Evolutionary conservation across 2,888 invertebrate genomes (phyloP).

Genomic region (Eumerus sabulonum): DNA sequence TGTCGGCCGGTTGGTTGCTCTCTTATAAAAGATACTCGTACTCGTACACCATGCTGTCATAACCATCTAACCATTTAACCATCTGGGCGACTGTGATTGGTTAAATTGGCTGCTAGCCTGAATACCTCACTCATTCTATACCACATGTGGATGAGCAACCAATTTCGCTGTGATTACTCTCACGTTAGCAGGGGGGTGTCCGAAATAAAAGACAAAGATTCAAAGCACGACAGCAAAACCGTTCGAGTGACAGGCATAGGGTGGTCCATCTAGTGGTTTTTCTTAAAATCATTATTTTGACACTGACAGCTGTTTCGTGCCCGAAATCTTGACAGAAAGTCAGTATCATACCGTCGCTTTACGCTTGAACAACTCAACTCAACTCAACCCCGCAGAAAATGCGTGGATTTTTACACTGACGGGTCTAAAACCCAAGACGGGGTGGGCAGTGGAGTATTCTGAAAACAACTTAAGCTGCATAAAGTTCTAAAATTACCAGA

Average conservation of each 20-base stretch:
- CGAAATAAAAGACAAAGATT: conserved; percentile 28
- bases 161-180: conserved; percentile 33
- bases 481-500: too few relatives aligned
- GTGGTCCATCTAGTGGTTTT: too few relatives aligned
- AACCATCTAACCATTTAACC: conserved; percentile 16
- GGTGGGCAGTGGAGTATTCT: too few relatives aligned
- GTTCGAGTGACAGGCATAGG: conserved; percentile 46
- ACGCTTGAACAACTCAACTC: too few relatives aligned
- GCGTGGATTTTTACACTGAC: too few relatives aligned
- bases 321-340: too few relatives aligned
- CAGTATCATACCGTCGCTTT: too few relatives aligned
- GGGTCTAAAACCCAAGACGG: too few relatives aligned
- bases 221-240: conserved; percentile 56
- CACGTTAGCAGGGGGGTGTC: conserved; percentile 21
- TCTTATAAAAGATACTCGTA: neutral
- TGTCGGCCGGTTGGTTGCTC: neutral
- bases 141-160: conserved; percentile 8
- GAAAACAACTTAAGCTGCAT: too few relatives aligned
- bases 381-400: too few relatives aligned
- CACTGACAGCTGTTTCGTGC: too few relatives aligned
- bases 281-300: too few relatives aligned
- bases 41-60: conserved; percentile 1
- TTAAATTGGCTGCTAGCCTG: conserved; percentile 57
- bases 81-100: conserved; percentile 29
- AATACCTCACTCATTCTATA: conserved; percentile 27